A percentile compares a stretch with the other conserved stretches of the same genome.
Evolutionary conservation across 2,797 vertebrate genomes (phyloP).

Genomic region (Crax fasciolata): DNA sequence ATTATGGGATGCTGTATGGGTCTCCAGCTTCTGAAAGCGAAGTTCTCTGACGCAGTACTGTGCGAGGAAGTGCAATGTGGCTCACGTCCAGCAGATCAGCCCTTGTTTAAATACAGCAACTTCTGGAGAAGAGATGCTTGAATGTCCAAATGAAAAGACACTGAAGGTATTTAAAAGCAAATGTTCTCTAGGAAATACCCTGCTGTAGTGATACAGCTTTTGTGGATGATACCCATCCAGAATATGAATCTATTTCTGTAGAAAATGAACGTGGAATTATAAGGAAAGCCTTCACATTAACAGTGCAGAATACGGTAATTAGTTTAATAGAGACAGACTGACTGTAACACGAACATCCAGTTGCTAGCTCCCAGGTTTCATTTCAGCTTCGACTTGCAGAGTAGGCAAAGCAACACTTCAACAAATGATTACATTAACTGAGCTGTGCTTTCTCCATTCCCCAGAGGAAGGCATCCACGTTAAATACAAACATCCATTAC

Average conservation of each 20-base stretch:
- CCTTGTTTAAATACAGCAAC: neutral
- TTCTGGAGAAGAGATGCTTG: neutral
- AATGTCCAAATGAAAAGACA: neutral
- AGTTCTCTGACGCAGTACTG: neutral
- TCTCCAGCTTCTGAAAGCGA: neutral
- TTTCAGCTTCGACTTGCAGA: neutral
- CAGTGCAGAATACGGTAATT: accelerated
- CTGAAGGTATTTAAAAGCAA: neutral
- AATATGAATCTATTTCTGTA: neutral
- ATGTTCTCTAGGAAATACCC: neutral
- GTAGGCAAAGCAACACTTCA: neutral
- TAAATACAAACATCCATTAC: neutral
- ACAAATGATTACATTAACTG: neutral
- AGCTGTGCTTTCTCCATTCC: neutral
- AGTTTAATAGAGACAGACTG: neutral
- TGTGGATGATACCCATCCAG: neutral
- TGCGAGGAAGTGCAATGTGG: neutral
- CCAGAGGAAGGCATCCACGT: accelerated
- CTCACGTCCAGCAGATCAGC: neutral
- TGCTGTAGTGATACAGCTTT: neutral
- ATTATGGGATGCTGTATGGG: neutral
- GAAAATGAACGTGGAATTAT: neutral
- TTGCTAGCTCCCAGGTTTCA: neutral
- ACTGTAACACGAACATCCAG: neutral
- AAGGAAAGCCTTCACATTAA: neutral